Conservation (phyloP, 2,888 invertebrate species). For the Helleia helle region DNA sequence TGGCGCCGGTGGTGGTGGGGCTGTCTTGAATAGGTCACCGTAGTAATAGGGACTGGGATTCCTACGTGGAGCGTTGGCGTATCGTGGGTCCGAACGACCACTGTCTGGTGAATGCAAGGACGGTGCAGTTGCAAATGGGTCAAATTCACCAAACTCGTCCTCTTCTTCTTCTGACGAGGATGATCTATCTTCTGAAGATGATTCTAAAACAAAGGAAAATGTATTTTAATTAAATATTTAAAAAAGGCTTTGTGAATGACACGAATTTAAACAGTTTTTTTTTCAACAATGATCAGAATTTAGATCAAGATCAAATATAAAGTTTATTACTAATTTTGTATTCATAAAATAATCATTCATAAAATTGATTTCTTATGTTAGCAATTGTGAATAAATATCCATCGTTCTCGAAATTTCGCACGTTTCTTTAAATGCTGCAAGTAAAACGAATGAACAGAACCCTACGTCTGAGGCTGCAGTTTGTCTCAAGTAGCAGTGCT, state of each 20-base stretch:
- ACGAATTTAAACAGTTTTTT: no score
- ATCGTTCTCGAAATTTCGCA: background rate
- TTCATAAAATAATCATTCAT: background rate
- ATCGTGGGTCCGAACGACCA: conserved; percentile 70
- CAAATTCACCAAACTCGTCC: conserved; percentile 72
- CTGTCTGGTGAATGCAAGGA: conserved; percentile 82
- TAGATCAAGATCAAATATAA: no score
- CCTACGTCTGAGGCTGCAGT: conserved; percentile 37
- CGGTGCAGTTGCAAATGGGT: conserved; percentile 65
- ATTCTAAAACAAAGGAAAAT: conserved; percentile 47
- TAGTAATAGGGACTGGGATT: conserved; percentile 90
- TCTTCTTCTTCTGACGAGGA: conserved; percentile 75
- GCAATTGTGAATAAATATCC: background rate
- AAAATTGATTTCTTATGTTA: background rate
- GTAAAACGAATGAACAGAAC: conserved; percentile 34
- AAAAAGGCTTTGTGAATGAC: no score
- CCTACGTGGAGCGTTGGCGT: conserved; percentile 74
- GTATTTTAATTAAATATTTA: no score
- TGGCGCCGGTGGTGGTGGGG: conserved; percentile 57
- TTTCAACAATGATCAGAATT: no score
- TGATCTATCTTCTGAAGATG: conserved; percentile 60
- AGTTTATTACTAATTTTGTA: no score
- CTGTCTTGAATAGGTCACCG: conserved; percentile 81
- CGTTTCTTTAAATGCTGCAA: conserved; percentile 12
- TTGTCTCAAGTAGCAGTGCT: conserved; percentile 44